phyloP scores from a whole-genome alignment of 2,113 vertebrate species.

The Elanus axillaris region DNA sequence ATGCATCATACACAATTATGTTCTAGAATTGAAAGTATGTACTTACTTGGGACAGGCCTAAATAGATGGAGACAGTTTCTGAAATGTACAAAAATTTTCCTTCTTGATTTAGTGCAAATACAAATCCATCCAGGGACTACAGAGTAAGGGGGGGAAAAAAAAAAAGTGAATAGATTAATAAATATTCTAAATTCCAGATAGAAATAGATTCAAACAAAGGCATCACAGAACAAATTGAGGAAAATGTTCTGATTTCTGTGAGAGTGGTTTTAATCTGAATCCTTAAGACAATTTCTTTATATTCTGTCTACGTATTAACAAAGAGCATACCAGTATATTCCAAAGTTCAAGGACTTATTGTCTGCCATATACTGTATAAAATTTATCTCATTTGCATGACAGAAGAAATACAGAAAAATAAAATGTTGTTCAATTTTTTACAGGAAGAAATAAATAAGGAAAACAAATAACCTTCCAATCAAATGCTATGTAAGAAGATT shows the following conservation, averaged over 20 bases:
- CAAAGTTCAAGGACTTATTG: neutral
- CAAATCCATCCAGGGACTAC: constrained; percentile 98
- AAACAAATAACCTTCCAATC: constrained; percentile 14
- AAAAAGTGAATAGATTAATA: constrained; percentile 39
- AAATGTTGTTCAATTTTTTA: neutral
- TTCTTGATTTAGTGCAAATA: constrained; percentile 99
- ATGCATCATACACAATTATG: neutral
- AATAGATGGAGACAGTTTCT: constrained; percentile 99
- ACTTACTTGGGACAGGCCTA: constrained; percentile 98
- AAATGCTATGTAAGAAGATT: neutral
- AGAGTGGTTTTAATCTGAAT: neutral
- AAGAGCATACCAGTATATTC: neutral
- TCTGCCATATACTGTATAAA: neutral
- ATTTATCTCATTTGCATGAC: neutral
- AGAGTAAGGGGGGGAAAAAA: constrained; percentile 19
- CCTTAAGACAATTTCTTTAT: neutral
- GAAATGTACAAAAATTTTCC: constrained; percentile 99
- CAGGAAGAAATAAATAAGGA: neutral
- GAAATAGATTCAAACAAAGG: neutral
- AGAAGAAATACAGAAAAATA: neutral
- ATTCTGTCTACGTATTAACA: neutral
- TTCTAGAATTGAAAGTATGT: constrained; percentile 43
- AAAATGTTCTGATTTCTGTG: neutral
- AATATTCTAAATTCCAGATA: neutral
- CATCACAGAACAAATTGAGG: neutral